Evolutionary conservation across 2,888 invertebrate genomes (phyloP), one percentile per base, ranked within the genome.

Genomic region (Parthenolecanium corni): DNA sequence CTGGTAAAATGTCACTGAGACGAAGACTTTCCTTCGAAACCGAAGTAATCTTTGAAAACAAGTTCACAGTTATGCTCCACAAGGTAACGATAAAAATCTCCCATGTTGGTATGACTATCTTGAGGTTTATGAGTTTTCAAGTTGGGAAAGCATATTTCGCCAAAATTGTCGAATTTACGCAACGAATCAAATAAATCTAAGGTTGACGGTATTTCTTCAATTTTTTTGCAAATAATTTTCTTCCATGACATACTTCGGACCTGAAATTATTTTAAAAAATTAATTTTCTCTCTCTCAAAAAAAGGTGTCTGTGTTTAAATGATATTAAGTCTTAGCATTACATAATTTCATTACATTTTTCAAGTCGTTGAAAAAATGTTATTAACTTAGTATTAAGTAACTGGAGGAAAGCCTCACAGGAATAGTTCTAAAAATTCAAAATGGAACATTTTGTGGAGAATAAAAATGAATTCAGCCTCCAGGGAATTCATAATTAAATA

Each of bases 211-310:
- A 71, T 70, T 46, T 74, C 72, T 75, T 93, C 92, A 61, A 78
- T 80, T 71, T 85, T 82, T 70, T 84, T 84, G 64, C 89, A 75
- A 62, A 80, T 76, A 67, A 94, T 86, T 75, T 83, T 85, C 70
- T 93, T 88, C 93, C 93, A 94, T 67, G 79, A 83, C 82, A 91
- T 80, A 23, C 82, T 76, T 72, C 85, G 85, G 6, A 93, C 82
- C 68, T 76, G 68, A 25, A 72, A 51, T n/a, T 40, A 66, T 61
- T 46, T 46, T 21, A 49, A 47, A 65, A 56, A 24, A 40, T 46
- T 4, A 21, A 49, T 5, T 20, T n/a, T n/a, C n/a, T n/a, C n/a
- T n/a, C n/a, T n/a, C n/a, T n/a, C n/a, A n/a, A n/a, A n/a, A n/a
- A n/a, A n/a, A n/a, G n/a, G n/a, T n/a, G n/a, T n/a, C n/a, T n/a